Conservation (phyloP, 1,140 invertebrate genomes). For the Thaumetopoea pityocampa region DNA sequence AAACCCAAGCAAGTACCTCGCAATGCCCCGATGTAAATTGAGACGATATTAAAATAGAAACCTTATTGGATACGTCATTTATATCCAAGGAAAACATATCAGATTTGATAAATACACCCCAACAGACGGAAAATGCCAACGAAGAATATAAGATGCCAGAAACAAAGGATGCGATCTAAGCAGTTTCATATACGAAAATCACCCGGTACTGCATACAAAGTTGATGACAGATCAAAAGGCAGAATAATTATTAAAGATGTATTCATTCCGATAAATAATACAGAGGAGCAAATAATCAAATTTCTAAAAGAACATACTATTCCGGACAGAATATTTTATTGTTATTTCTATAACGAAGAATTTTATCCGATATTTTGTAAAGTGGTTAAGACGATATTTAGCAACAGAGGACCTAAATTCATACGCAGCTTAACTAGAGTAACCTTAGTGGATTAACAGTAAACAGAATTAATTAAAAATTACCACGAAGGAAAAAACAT, state of each 20-base stretch:
- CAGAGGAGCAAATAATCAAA: slow-evolving; percentile 20
- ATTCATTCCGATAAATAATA: slow-evolving; percentile 28
- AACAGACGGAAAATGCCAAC: background rate
- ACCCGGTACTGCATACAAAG: slow-evolving; percentile 20
- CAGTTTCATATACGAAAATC: slow-evolving; percentile 27
- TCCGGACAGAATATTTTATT: slow-evolving; percentile 27
- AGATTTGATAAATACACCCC: background rate
- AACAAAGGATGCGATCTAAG: slow-evolving; percentile 26
- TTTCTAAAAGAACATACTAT: slow-evolving; percentile 31
- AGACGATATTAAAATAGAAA: too few species aligned
- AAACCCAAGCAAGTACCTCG: too few species aligned
- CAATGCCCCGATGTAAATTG: too few species aligned
- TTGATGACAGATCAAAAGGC: slow-evolving; percentile 26
- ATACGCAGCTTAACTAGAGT: slow-evolving; percentile 12
- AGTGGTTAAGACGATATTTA: slow-evolving; percentile 16
- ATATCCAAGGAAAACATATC: background rate
- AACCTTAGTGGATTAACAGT: slow-evolving; percentile 8
- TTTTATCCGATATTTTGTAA: slow-evolving; percentile 18
- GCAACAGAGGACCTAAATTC: slow-evolving; percentile 11
- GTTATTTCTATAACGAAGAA: slow-evolving; percentile 27
- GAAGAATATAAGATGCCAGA: slow-evolving; percentile 13
- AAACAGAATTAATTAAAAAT: slow-evolving; percentile 10
- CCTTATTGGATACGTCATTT: background rate
- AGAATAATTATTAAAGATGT: slow-evolving; percentile 31
- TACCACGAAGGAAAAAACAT: slow-evolving; percentile 17